Conservation (phyloP, 2,113 vertebrate genomes). For the Nothoprocta perdicaria region DNA sequence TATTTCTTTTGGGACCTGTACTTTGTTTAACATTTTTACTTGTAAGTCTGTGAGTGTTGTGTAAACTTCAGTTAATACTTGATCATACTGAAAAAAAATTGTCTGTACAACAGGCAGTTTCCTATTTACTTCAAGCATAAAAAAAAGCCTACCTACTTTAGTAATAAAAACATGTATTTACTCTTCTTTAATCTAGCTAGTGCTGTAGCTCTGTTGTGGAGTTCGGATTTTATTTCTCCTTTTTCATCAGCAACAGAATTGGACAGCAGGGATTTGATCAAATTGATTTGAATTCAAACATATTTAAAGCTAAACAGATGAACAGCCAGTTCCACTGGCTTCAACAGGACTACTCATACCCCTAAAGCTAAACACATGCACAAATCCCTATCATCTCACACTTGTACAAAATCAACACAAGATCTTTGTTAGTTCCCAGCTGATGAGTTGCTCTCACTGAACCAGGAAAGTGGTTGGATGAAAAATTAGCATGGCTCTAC, state of each 20-base stretch:
- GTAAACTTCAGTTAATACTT: not conserved
- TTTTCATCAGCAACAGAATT: slow-evolving; percentile 34
- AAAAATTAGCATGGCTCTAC: not conserved
- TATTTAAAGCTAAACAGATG: slow-evolving; percentile 28
- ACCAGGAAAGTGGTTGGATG: not conserved
- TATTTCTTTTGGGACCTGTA: not conserved
- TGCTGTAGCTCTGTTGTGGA: not conserved
- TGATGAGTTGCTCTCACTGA: not conserved
- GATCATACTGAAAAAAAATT: not conserved
- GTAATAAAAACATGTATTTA: not conserved
- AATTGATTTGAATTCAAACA: slow-evolving; percentile 22
- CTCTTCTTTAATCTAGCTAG: not conserved
- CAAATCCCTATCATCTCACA: slow-evolving; percentile 11
- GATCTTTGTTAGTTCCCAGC: not conserved
- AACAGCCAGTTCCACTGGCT: not conserved
- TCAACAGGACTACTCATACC: not conserved
- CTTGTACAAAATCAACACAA: not conserved
- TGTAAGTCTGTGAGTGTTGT: not conserved
- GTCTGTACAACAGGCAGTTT: not conserved
- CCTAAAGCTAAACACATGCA: not conserved
- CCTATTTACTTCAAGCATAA: not conserved
- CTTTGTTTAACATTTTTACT: not conserved
- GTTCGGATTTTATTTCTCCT: slow-evolving; percentile 36
- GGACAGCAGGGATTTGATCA: slow-evolving; percentile 24
- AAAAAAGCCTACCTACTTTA: not conserved